A percentile compares a stretch with the other conserved stretches of the same genome.
Evolutionary conservation across 2,888 invertebrate species (phyloP).

Genomic region (Drosophila mulleri): DNA sequence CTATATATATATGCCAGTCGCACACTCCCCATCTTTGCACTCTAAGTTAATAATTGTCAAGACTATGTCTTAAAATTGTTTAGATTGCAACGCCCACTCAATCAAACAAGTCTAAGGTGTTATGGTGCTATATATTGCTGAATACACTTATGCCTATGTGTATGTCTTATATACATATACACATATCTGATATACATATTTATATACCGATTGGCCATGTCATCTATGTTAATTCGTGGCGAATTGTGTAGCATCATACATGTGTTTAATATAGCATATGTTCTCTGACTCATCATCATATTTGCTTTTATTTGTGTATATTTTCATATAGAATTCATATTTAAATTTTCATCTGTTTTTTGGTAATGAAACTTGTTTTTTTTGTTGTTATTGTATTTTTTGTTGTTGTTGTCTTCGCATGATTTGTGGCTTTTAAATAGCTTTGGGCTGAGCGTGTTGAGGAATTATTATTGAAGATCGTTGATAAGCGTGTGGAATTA

Average conservation of each 20-base stretch:
- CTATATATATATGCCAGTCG: not conserved
- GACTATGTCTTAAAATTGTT: slow-evolving; percentile 14
- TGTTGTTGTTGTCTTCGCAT: slow-evolving; percentile 26
- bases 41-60: not conserved
- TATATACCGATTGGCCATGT: slow-evolving; percentile 24
- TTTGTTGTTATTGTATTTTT: slow-evolving; percentile 21
- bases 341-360: slow-evolving; percentile 13
- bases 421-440: slow-evolving; percentile 76
- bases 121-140: not conserved
- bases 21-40: not conserved
- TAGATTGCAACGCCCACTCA: slow-evolving; percentile 18
- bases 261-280: slow-evolving; percentile 7
- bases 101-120: not conserved
- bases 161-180: not conserved
- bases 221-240: slow-evolving; percentile 52
- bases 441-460: slow-evolving; percentile 37
- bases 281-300: slow-evolving; percentile 56
- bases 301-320: slow-evolving; percentile 3
- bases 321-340: slow-evolving; percentile 21
- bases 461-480: slow-evolving; percentile 52
- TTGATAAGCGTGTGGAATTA: slow-evolving; percentile 57
- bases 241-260: slow-evolving; percentile 37
- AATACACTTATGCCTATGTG: not conserved
- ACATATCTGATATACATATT: not conserved
- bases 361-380: slow-evolving; percentile 48